A percentile compares a stretch with the other conserved stretches of the same genome.
phyloP scores from a whole-genome alignment of 1,140 invertebrate species.

The Macrocentrus cingulum region DNA sequence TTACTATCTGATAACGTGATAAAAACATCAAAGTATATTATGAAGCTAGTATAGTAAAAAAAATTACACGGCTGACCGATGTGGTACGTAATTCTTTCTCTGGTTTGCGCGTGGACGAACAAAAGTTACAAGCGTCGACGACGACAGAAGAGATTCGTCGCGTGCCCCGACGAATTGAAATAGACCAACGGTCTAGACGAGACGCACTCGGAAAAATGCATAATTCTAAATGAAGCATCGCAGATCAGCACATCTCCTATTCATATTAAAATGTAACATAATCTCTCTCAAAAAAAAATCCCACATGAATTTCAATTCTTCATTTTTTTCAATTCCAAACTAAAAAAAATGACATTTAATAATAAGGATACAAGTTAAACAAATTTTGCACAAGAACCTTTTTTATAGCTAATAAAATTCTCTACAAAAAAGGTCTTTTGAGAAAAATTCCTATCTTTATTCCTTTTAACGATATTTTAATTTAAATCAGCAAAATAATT shows the following conservation, averaged over 20 bases:
- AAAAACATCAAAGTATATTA: background rate
- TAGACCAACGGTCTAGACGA: conserved; percentile 20
- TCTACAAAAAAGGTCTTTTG: too few relatives aligned
- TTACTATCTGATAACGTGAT: background rate
- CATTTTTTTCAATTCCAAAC: too few relatives aligned
- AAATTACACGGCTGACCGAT: background rate
- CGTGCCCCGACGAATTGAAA: conserved; percentile 19
- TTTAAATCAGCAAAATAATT: too few relatives aligned
- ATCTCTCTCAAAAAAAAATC: too few relatives aligned
- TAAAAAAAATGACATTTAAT: too few relatives aligned
- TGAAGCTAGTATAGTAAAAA: background rate
- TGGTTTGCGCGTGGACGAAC: background rate
- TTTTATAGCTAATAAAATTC: too few relatives aligned
- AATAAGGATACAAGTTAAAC: too few relatives aligned
- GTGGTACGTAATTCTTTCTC: background rate
- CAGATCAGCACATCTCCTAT: background rate
- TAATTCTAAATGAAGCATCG: conserved; percentile 23
- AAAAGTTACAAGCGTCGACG: conserved; percentile 8
- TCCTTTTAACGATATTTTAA: too few relatives aligned
- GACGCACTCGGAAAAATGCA: conserved; percentile 13
- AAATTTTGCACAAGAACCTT: too few relatives aligned
- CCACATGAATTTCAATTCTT: too few relatives aligned
- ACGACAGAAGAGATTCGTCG: conserved; percentile 10
- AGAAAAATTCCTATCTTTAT: too few relatives aligned
- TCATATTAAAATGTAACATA: too few relatives aligned